Evolutionary conservation across 1,140 invertebrate species (phyloP).

Genomic region (Argopecten irradians): DNA sequence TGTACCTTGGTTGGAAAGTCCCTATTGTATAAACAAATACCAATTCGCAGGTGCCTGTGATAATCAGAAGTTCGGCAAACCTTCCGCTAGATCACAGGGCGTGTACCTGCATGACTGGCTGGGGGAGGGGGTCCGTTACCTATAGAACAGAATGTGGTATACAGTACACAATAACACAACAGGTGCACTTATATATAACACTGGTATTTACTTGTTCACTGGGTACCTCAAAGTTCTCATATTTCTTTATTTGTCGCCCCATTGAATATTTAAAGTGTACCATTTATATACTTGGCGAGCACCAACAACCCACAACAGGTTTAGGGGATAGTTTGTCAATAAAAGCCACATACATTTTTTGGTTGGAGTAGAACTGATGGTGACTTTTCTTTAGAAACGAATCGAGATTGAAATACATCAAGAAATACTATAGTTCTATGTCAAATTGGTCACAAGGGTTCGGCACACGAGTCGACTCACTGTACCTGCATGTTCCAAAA

Average conservation of each 20-base stretch:
- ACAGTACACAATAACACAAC: background rate
- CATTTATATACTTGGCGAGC: background rate
- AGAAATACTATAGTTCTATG: too few relatives aligned
- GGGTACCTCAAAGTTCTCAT: background rate
- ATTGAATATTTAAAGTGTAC: background rate
- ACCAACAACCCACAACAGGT: background rate
- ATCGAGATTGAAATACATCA: background rate
- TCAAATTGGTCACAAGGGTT: too few relatives aligned
- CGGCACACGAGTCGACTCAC: too few relatives aligned
- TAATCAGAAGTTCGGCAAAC: too few relatives aligned
- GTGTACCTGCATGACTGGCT: too few relatives aligned
- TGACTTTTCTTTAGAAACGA: background rate
- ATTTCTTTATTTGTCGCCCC: background rate
- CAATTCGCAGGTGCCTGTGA: too few relatives aligned
- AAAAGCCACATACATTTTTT: background rate
- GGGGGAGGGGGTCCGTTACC: background rate
- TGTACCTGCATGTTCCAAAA: too few relatives aligned
- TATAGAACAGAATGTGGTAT: background rate
- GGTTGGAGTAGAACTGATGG: background rate
- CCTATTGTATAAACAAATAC: too few relatives aligned
- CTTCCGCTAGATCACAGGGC: too few relatives aligned
- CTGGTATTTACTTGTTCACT: too few relatives aligned
- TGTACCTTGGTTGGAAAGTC: too few relatives aligned
- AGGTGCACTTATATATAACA: background rate
- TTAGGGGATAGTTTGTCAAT: background rate